Evolutionary conservation across 2,797 vertebrate species (phyloP), one percentile per base, ranked within the genome.

Genomic region (Coccyzus lansbergi): DNA sequence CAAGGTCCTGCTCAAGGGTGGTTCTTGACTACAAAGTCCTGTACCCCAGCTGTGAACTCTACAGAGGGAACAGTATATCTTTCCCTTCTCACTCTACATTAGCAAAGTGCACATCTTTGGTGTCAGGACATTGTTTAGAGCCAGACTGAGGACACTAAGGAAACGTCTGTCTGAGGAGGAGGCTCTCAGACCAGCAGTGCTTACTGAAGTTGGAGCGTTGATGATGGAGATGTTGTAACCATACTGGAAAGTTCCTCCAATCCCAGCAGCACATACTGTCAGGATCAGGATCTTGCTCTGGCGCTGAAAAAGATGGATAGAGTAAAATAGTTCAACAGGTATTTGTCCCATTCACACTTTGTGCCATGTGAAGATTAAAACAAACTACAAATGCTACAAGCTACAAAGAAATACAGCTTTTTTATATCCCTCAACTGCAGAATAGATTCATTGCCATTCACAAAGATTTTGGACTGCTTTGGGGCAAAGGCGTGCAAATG

Each of bases 181-280:
- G 26, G 63, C 36, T 10, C n/a, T 56, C 1, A 3, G 33, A 12
- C 2, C 8, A 13, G 16, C 55, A 53, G 28, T 20, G 97, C 99
- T 95, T 97, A 99, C 99, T 77, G 80, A 83, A 63, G 98, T 98
- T 17, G 99, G 98, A 83, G 99, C 97, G 38, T 98, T 99, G 98
- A 99, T 99, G 94, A 99, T 98, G 58, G 98, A 98, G 10, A 99
- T 98, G 96, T 99, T 99, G 97, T 99, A 99, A 64, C 99, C 99
- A 20, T 99, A 99, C 11, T 99, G 99, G 91, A 99, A 98, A 48
- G 98, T 99, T 86, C 99, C 99, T 87, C 99, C 99, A 83, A 98
- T 98, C 65, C 98, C 98, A 68, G 99, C 98, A 2, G 98, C 98
- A 46, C 98, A 98, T 94, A 99, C 95, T 89, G 98, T 98, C 38